These are phyloP conservation scores for Lepidothrix coronata DNA, from an alignment of 2,113 vertebrate genomes.

Conservation along the genomic window DNA sequence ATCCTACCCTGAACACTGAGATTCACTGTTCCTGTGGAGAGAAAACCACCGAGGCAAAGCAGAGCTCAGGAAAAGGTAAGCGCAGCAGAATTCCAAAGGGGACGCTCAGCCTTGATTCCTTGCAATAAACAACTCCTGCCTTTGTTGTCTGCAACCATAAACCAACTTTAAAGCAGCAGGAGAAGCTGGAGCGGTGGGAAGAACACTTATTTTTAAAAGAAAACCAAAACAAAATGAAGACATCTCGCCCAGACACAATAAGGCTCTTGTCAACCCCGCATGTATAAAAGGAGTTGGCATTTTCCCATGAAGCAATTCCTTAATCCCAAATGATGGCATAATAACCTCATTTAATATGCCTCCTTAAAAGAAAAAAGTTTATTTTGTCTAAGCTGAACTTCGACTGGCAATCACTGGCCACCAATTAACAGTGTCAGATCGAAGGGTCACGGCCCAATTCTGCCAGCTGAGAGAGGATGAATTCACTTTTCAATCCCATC, in stretches of 20 bases:
- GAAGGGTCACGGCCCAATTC: conserved; percentile 42
- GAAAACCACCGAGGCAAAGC: background rate
- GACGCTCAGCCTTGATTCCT: background rate
- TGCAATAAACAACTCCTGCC: background rate
- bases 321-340: conserved; percentile 65
- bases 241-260: conserved; percentile 38
- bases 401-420: conserved; percentile 44
- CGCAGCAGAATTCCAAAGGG: background rate
- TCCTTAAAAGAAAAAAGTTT: conserved; percentile 49
- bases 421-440: conserved; percentile 43
- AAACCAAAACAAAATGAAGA: conserved; percentile 38
- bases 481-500: background rate
- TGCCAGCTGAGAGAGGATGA: background rate
- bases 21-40: background rate
- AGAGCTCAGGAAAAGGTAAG: background rate
- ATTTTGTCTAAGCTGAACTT: conserved; percentile 56
- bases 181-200: background rate
- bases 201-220: background rate
- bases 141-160: background rate
- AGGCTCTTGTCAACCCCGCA: conserved; percentile 22
- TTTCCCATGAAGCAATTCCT: conserved; percentile 63
- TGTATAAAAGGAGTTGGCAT: conserved; percentile 41
- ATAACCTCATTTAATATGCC: conserved; percentile 45
- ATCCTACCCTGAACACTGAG: background rate
- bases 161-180: background rate